These are phyloP conservation scores for Actinia equina DNA, from an alignment of 64 coral and sea anemone species.

Conservation along the genomic window DNA sequence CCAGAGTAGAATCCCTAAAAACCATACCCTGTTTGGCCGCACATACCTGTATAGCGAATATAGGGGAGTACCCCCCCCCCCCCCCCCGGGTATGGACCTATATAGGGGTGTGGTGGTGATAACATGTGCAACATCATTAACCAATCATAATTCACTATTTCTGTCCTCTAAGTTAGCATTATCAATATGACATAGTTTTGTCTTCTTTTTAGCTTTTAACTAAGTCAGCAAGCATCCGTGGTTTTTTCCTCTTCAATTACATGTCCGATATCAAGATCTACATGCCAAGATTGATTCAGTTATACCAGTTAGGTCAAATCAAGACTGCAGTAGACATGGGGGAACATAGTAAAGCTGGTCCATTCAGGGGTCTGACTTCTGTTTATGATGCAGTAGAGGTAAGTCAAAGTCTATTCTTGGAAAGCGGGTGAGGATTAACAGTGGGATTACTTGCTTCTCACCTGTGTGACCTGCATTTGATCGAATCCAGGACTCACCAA, in stretches of 20 bases:
- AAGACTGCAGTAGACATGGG: constrained; percentile 63
- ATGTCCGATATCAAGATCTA: constrained; percentile 40
- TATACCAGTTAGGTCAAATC: constrained; percentile 68
- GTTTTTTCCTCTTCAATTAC: constrained; percentile 78
- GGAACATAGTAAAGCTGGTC: constrained; percentile 20
- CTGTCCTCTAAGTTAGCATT: not conserved
- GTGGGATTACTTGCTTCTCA: too few relatives aligned
- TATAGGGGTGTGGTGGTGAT: not conserved
- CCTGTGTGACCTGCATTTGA: too few relatives aligned
- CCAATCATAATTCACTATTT: not conserved
- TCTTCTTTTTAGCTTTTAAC: constrained; percentile 48
- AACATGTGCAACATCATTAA: not conserved
- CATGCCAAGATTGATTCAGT: constrained; percentile 42
- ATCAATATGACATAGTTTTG: too few relatives aligned
- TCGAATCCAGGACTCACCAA: too few relatives aligned
- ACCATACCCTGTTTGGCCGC: too few relatives aligned
- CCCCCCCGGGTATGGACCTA: too few relatives aligned
- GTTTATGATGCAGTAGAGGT: constrained; percentile 79
- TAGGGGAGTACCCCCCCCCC: too few relatives aligned
- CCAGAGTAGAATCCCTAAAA: too few relatives aligned
- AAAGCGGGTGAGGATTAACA: too few relatives aligned
- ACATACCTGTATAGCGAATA: too few relatives aligned
- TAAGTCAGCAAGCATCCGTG: constrained; percentile 70
- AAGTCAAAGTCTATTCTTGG: not conserved
- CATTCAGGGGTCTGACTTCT: constrained; percentile 69